Conservation (phyloP, 2,888 invertebrate genomes). For the Platerodrilus igneus region DNA sequence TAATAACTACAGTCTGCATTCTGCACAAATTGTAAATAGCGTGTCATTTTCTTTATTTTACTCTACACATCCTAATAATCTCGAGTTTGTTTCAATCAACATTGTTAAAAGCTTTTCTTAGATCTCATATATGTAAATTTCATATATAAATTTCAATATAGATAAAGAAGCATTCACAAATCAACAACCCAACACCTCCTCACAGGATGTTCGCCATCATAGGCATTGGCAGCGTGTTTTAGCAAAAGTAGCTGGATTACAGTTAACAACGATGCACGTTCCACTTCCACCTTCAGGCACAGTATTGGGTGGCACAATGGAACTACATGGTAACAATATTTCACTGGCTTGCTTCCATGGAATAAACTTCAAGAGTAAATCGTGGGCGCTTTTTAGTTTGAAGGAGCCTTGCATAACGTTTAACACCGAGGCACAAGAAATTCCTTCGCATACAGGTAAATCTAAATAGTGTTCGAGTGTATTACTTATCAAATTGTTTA, state of each 20-base stretch:
- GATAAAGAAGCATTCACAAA: constrained; percentile 28
- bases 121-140: too few species aligned
- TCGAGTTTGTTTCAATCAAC: too few species aligned
- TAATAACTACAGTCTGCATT: too few species aligned
- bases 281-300: constrained; percentile 70
- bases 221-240: constrained; percentile 93
- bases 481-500: constrained; percentile 9
- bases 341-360: constrained; percentile 97
- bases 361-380: constrained; percentile 91
- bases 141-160: constrained; percentile 11
- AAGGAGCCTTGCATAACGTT: constrained; percentile 91
- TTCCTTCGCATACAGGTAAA: constrained; percentile 62
- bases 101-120: too few species aligned
- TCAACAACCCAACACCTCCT: constrained; percentile 29
- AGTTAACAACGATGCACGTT: constrained; percentile 67
- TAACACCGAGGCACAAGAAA: constrained; percentile 88
- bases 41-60: too few species aligned
- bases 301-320: constrained; percentile 82
- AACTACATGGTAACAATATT: constrained; percentile 84
- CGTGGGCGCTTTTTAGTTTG: constrained; percentile 92
- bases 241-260: constrained; percentile 73
- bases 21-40: too few species aligned
- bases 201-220: constrained; percentile 72
- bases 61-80: too few species aligned
- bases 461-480: neutral